A percentile compares a stretch with the other conserved stretches of the same genome.
Evolutionary conservation across 2,797 vertebrate genomes (phyloP).

Genomic region (Orestias chungarensis): DNA sequence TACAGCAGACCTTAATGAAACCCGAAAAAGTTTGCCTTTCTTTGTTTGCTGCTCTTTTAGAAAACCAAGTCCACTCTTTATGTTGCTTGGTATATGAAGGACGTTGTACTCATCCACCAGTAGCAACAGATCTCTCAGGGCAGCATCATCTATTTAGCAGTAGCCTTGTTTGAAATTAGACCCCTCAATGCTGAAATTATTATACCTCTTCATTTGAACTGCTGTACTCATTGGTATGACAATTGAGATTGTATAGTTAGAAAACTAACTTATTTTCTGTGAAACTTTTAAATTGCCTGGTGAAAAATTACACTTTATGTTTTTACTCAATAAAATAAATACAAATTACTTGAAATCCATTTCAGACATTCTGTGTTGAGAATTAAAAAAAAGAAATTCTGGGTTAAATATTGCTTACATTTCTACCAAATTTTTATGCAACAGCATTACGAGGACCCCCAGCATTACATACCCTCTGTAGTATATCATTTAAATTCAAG

Average conservation of each 20-base stretch:
- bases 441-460: constrained; percentile 23
- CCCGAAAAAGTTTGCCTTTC: constrained; percentile 3
- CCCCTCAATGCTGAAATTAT: constrained; percentile 38
- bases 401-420: not conserved
- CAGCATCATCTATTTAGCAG: constrained; percentile 31
- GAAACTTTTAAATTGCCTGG: constrained; percentile 2
- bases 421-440: constrained; percentile 34
- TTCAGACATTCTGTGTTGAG: not conserved
- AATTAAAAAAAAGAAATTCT: not conserved
- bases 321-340: constrained; percentile 12
- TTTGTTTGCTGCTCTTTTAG: constrained; percentile 18
- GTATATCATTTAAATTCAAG: constrained; percentile 48
- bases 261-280: constrained; percentile 14
- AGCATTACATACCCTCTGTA: constrained; percentile 11
- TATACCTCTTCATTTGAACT: constrained; percentile 17
- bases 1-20: constrained; percentile 33
- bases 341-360: constrained; percentile 7
- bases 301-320: constrained; percentile 14
- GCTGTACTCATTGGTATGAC: constrained; percentile 2
- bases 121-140: constrained; percentile 31
- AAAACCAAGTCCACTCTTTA: constrained; percentile 18
- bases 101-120: constrained; percentile 20
- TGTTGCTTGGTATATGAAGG: constrained; percentile 10
- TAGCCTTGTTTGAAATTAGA: constrained; percentile 43
- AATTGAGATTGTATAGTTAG: constrained; percentile 26